Conservation (phyloP, 2,888 invertebrate species). For the Helobdella robusta region DNA sequence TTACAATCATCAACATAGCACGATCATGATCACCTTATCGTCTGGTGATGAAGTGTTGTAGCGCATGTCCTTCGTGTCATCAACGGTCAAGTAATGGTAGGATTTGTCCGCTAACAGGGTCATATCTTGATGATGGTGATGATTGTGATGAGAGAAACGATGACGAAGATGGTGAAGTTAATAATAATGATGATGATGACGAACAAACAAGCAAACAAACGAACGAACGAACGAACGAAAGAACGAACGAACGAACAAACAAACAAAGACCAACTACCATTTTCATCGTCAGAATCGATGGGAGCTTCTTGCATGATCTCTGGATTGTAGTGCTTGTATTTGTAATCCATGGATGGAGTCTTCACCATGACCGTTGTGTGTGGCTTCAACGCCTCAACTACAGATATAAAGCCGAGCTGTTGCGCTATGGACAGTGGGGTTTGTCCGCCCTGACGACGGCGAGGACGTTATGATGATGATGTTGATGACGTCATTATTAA, state of each 20-base stretch:
- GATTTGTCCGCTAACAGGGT: slow-evolving; percentile 20
- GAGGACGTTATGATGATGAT: neutral
- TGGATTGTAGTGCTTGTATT: slow-evolving; percentile 92
- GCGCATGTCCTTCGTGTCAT: slow-evolving; percentile 22
- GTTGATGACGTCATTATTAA: neutral
- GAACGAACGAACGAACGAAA: no score
- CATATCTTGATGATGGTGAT: neutral
- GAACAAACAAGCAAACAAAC: no score
- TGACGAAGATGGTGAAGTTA: no score
- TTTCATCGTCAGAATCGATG: slow-evolving; percentile 92
- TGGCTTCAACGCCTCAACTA: slow-evolving; percentile 88
- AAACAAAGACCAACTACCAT: no score
- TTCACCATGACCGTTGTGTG: slow-evolving; percentile 71
- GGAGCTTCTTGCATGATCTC: slow-evolving; percentile 99
- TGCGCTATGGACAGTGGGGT: slow-evolving; percentile 94
- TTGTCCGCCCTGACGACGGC: slow-evolving; percentile 75
- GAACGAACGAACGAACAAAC: no score
- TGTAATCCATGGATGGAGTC: slow-evolving; percentile 75
- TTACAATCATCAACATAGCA: no score
- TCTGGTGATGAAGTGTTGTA: slow-evolving; percentile 22
- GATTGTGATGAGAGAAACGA: no score
- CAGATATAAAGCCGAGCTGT: slow-evolving; percentile 91
- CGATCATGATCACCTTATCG: slow-evolving; percentile 8
- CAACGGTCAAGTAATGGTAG: slow-evolving; percentile 25
- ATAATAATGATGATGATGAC: no score